These are phyloP conservation scores for Daphoenositta chrysoptera DNA, from an alignment of 2,113 vertebrate genomes.

Conservation along the genomic window DNA sequence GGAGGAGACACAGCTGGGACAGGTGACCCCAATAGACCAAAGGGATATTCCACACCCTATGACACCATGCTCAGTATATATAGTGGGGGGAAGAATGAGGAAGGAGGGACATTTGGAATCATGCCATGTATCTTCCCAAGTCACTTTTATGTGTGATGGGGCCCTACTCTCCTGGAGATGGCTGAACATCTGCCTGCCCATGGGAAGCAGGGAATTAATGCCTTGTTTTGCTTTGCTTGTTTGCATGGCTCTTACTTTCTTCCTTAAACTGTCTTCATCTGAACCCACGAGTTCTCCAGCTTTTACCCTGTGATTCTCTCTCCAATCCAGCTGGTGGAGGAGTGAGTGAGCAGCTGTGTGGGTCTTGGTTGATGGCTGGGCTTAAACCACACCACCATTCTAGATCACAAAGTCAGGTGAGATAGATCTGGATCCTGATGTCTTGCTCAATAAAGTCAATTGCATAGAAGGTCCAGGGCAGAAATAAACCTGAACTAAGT, in stretches of 20 bases:
- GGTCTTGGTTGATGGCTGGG: not conserved
- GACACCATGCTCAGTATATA: not conserved
- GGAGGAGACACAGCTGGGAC: not conserved
- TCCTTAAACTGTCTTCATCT: not conserved
- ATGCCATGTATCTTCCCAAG: not conserved
- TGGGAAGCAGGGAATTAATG: not conserved
- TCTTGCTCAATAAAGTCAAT: not conserved
- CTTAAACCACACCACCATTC: not conserved
- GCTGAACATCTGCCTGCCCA: not conserved
- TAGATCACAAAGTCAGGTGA: not conserved
- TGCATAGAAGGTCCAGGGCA: not conserved
- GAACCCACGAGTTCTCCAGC: not conserved
- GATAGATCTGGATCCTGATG: not conserved
- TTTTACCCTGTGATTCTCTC: not conserved
- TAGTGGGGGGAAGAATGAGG: not conserved
- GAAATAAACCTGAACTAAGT: not conserved
- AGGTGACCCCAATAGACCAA: not conserved
- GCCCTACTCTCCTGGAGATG: no score
- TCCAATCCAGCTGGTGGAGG: not conserved
- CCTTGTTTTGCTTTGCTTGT: not conserved
- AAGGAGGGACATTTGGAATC: not conserved
- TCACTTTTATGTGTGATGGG: rapidly evolving
- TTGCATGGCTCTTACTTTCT: not conserved
- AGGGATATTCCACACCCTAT: not conserved
- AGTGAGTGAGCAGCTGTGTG: not conserved